Evolutionary conservation across 2,888 invertebrate species (phyloP).

Genomic region (Leptopilina myrica): DNA sequence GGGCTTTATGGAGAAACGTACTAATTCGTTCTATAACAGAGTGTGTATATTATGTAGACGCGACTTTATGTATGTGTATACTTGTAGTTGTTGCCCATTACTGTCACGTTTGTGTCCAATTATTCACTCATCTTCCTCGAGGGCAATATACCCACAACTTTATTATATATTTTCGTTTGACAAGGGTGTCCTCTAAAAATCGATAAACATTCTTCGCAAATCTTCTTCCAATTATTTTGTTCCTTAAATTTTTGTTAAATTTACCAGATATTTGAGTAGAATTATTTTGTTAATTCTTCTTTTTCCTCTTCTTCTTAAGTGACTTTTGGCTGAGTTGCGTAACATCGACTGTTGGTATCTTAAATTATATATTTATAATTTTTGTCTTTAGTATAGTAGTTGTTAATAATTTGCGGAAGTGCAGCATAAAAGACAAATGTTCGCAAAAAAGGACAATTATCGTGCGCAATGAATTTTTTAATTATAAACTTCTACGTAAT

Average conservation of each 20-base stretch:
- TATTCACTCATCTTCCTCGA: conserved; percentile 3
- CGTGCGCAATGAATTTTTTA: conserved; percentile 5
- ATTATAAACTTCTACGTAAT: background rate
- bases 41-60: background rate
- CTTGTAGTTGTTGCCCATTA: background rate
- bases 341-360: no score
- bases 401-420: background rate
- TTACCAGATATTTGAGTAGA: no score
- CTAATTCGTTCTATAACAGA: background rate
- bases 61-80: no score
- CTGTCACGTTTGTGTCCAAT: conserved; percentile 17
- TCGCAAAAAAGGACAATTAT: background rate
- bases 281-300: no score
- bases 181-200: background rate
- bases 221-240: background rate
- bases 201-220: background rate
- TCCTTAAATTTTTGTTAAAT: no score
- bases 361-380: no score
- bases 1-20: background rate
- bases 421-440: background rate
- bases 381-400: no score
- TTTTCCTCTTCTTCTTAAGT: no score
- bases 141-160: background rate
- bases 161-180: no score
- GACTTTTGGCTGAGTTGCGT: no score